A percentile compares a stretch with the other conserved stretches of the same genome.
Evolutionary conservation across 2,797 vertebrate genomes (phyloP).

Genomic region (Nannoperca obscura): DNA sequence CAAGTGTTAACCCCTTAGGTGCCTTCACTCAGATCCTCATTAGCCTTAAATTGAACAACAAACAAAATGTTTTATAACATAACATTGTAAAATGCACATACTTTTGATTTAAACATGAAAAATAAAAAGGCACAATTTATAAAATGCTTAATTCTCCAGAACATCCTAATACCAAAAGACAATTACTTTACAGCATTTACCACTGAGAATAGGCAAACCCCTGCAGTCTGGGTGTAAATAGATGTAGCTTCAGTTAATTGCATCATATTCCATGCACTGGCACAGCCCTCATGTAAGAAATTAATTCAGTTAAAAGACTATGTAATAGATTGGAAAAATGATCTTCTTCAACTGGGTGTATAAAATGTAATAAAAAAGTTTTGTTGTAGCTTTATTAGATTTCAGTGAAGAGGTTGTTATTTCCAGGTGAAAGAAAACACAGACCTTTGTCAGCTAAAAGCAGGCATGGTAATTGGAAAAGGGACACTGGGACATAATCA

Average conservation of each 20-base stretch:
- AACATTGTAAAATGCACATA: background rate
- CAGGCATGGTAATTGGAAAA: slow-evolving; percentile 66
- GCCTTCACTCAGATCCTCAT: slow-evolving; percentile 6
- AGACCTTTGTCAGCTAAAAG: slow-evolving; percentile 32
- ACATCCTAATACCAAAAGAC: background rate
- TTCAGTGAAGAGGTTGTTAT: slow-evolving; percentile 30
- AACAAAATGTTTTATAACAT: background rate
- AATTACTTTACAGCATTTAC: slow-evolving; percentile 15
- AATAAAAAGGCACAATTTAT: background rate
- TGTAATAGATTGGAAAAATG: slow-evolving; percentile 21
- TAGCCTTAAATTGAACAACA: background rate
- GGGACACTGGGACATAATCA: slow-evolving; percentile 71
- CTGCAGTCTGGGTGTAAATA: slow-evolving; percentile 2
- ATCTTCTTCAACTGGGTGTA: background rate
- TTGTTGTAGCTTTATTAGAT: slow-evolving; percentile 31
- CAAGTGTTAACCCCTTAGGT: slow-evolving; percentile 44
- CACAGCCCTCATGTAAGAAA: slow-evolving; percentile 9
- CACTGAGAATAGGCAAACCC: background rate
- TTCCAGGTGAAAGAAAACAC: slow-evolving; percentile 15
- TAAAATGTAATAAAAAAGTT: slow-evolving; percentile 16
- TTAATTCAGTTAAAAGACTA: slow-evolving; percentile 21
- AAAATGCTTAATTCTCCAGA: background rate
- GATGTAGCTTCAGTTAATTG: slow-evolving; percentile 17
- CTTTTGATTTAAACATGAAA: background rate
- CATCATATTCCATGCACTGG: slow-evolving; percentile 19